Evolutionary conservation across 2,797 vertebrate genomes (phyloP), one percentile per base, ranked within the genome.

Genomic region (Vespertilio murinus): DNA sequence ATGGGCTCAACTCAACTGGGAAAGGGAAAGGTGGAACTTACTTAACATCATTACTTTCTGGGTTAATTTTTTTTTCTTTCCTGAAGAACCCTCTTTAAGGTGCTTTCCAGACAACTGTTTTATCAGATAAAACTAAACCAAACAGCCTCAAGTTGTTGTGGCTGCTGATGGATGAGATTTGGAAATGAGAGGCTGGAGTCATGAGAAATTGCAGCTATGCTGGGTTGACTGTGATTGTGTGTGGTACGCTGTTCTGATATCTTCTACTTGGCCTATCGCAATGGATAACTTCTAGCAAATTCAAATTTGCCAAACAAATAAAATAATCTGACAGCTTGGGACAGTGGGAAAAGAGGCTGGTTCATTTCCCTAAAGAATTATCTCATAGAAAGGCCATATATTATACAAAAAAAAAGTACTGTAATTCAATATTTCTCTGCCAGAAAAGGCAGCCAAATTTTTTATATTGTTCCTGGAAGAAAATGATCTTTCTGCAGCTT

Each of bases 291-390:
- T 84, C 52, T 77, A 90, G 83, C 45, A 80, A 93, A 52, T 90
- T 73, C 70, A 90, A 90, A 79, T 52, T 83, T 93, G 67, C 52
- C 52, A 94, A 93, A 84, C 84, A 93, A 83, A 96, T 92, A 88
- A 88, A 95, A 86, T 94, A 89, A 80, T 89, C 47, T 69, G 92
- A 91, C 65, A 95, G 61, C 3, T 78, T 69, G 22, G 73, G 71
- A 92, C 67, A 49, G 86, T 96, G 88, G 92, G 75, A 93, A 96
- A 94, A 86, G 83, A 93, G 80, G 18, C 83, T 93, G 92, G 45
- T 85, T 95, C 82, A 88, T 96, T 93, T 95, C 93, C 93, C 94
- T 87, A 84, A 92, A 96, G 93, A 94, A 38, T 90, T 92, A 69
- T 88, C 92, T 96, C 85, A 79, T 59, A 74, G 54, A 81, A 95